Evolutionary conservation across 2,797 vertebrate species (phyloP).

Genomic region (Chelidonichthys spinosus): DNA sequence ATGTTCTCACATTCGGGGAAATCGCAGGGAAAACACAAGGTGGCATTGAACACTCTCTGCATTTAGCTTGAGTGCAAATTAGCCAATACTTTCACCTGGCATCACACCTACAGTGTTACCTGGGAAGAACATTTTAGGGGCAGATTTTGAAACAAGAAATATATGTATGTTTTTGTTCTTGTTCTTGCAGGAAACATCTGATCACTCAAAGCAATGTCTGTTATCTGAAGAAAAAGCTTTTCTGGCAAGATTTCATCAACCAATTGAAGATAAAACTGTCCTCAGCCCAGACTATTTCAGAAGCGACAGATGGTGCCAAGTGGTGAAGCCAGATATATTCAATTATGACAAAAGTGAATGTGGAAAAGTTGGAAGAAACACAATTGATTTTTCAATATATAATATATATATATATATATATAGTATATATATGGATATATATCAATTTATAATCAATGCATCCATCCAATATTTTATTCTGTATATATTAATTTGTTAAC

Average conservation of each 20-base stretch:
- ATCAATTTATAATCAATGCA: not conserved
- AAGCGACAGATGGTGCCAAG: slow-evolving; percentile 21
- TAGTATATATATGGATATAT: too few species aligned
- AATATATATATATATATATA: too few species aligned
- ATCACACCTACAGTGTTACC: not conserved
- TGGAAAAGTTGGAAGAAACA: not conserved
- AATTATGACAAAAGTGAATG: not conserved
- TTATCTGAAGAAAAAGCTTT: slow-evolving; percentile 9
- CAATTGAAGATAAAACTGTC: slow-evolving; percentile 9
- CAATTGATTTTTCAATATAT: not conserved
- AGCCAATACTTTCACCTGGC: not conserved
- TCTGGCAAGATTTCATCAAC: slow-evolving; percentile 32
- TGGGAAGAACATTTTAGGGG: too few species aligned
- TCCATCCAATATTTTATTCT: not conserved
- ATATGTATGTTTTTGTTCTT: not conserved
- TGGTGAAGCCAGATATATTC: not conserved
- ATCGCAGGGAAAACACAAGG: slow-evolving; percentile 11
- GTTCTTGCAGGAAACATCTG: not conserved
- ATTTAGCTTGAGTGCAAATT: not conserved
- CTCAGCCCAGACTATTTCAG: not conserved
- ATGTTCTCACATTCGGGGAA: slow-evolving; percentile 4
- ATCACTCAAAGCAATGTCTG: slow-evolving; percentile 21
- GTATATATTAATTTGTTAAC: not conserved
- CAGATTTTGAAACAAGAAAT: not conserved
- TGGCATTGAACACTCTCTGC: not conserved